Evolutionary conservation across 2,797 vertebrate genomes (phyloP).

Genomic region (Schizopygopsis malacanthus): DNA sequence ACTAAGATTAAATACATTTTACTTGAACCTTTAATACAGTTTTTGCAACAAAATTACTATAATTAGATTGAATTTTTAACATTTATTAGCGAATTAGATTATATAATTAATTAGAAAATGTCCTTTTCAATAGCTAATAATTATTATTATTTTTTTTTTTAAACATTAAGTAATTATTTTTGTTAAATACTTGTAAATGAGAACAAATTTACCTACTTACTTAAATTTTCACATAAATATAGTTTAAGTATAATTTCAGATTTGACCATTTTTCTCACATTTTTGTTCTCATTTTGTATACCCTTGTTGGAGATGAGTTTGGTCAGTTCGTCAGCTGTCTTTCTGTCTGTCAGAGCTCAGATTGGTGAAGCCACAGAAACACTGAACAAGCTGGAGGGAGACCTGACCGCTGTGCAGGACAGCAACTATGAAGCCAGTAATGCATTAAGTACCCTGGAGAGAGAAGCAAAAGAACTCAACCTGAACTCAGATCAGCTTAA

Average conservation of each 20-base stretch:
- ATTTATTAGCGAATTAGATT: background rate
- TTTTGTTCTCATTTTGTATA: background rate
- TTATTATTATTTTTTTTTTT: background rate
- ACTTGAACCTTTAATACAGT: background rate
- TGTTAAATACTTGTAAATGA: background rate
- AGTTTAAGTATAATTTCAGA: background rate
- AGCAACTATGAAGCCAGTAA: constrained; percentile 91
- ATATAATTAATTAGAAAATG: background rate
- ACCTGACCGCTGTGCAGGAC: constrained; percentile 88
- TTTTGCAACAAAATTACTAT: background rate
- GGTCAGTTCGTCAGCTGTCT: background rate
- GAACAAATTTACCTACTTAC: background rate
- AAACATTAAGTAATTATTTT: background rate
- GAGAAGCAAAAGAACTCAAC: constrained; percentile 86
- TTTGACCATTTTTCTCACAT: background rate
- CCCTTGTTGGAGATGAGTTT: background rate
- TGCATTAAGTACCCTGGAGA: constrained; percentile 84
- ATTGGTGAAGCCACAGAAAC: constrained; percentile 89
- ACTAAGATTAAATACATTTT: background rate
- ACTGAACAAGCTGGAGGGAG: constrained; percentile 87
- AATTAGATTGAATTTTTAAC: background rate
- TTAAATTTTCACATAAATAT: background rate
- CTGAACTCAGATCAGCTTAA: constrained; percentile 86
- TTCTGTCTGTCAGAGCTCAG: constrained; percentile 75
- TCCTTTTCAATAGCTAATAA: background rate